These are phyloP conservation scores for Mixornis gularis DNA, from an alignment of 2,113 vertebrate species.

Conservation along the genomic window DNA sequence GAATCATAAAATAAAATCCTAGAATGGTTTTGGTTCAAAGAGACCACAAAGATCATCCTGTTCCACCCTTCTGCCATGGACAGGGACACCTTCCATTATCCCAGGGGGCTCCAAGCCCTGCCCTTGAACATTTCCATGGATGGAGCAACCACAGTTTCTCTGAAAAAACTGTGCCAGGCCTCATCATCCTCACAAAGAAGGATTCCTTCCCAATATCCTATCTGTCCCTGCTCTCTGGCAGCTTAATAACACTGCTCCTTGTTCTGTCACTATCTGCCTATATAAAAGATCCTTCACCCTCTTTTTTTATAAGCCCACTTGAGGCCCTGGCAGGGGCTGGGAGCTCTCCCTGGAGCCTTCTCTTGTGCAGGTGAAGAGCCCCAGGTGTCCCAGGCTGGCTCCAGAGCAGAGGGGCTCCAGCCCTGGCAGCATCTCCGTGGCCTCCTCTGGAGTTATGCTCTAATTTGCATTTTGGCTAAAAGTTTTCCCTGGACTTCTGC, in stretches of 20 bases:
- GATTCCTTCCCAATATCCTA: not conserved
- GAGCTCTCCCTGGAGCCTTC: not conserved
- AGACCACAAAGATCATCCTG: not conserved
- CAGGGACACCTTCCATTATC: not conserved
- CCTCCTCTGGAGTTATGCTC: not conserved
- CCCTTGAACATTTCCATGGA: not conserved
- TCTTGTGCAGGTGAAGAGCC: not conserved
- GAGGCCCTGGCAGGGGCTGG: not conserved
- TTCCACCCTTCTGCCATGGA: too few species aligned
- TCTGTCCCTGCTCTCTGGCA: accelerated
- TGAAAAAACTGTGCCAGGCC: not conserved
- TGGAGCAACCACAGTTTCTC: not conserved
- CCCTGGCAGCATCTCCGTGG: accelerated
- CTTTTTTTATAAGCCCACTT: not conserved
- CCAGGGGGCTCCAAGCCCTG: not conserved
- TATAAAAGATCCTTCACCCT: not conserved
- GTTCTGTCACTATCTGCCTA: not conserved
- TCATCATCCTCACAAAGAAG: accelerated
- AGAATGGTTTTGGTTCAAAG: not conserved
- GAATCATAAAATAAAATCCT: not conserved
- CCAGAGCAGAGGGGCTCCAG: not conserved
- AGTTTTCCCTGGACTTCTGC: not conserved
- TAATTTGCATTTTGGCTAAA: not conserved
- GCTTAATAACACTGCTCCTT: not conserved
- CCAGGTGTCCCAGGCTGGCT: not conserved